Evolutionary conservation across 2,113 vertebrate genomes (phyloP), one percentile per base, ranked within the genome.

Genomic region (Bostrychus sinensis): DNA sequence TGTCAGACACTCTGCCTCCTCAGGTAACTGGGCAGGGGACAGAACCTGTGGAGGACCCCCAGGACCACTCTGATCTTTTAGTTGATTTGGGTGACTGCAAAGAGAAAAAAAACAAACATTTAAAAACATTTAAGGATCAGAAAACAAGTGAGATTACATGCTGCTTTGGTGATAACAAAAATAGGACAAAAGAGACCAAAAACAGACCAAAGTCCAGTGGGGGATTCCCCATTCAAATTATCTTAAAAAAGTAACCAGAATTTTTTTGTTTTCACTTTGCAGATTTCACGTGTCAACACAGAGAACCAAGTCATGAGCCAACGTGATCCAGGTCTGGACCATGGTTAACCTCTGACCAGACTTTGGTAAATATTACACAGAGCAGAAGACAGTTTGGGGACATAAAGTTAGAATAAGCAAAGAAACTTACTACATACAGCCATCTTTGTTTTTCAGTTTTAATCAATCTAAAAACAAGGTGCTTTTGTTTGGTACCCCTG

Each of bases 1-100:
- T 0, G 96, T 97, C 82, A 98, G 89, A 66, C 96, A 96, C 84
- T 98, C 96, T 0, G 94, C 93, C 71, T 98, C 96, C 2, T 97
- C 95, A 0, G 95, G 95, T 9, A 95, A 86, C 88, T 93, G 94
- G 53, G 94, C 94, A 1, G 96, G 88, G 0, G 95, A 92, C 46
- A 95, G 90, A 28, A 92, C 85, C 43, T 91, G 93, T 75, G 86
- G 92, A 2, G 89, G 94, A 23, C 68, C 89, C 48, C 70, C 71
- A 1, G 86, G 74, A 66, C 28, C 70, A 26, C 38, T 62, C 34
- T 91, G 92, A 42, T 96, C 95, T 82, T 97, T 97, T 1, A 94
- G 66, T 43, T 93, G 95, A 63, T 93, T 91, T 62, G 95, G 94
- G 46, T 95, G 92, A 80, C 95, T 96, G 70, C 16, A 50, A 30